These are phyloP conservation scores for Apotomis capreana DNA, from an alignment of 2,888 invertebrate genomes.

Conservation along the genomic window DNA sequence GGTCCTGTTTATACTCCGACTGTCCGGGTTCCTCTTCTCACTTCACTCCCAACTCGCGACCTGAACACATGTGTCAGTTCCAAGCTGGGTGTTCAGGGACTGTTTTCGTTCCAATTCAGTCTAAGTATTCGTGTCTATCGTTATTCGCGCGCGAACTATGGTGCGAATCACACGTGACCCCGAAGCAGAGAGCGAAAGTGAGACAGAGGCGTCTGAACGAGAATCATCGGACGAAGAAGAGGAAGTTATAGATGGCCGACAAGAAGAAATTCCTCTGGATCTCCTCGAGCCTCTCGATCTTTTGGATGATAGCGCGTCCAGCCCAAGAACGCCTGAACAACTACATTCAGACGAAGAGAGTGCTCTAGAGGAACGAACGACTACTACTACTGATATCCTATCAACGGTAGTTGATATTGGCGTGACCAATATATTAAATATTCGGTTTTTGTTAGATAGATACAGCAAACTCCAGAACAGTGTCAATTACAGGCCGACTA, in stretches of 20 bases:
- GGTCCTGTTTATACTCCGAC: not conserved
- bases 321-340: not conserved
- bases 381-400: not conserved
- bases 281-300: not conserved
- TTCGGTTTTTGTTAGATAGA: not conserved
- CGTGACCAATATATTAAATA: not conserved
- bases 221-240: conserved; percentile 2
- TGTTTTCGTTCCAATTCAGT: not conserved
- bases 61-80: not conserved
- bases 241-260: not conserved
- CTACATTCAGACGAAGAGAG: not conserved
- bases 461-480: not conserved
- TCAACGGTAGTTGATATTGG: not conserved
- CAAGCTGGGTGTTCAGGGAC: not conserved
- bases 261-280: not conserved
- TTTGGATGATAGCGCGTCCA: not conserved
- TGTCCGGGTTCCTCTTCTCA: not conserved
- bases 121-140: no score
- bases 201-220: not conserved
- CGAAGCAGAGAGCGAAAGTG: no score
- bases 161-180: not conserved
- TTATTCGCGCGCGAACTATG: not conserved
- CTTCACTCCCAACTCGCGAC: conserved; percentile 3
- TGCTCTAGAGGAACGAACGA: not conserved
- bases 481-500: not conserved